These are phyloP conservation scores for Gadopsis bispinosus DNA, from an alignment of 2,797 vertebrate species.

Conservation along the genomic window DNA sequence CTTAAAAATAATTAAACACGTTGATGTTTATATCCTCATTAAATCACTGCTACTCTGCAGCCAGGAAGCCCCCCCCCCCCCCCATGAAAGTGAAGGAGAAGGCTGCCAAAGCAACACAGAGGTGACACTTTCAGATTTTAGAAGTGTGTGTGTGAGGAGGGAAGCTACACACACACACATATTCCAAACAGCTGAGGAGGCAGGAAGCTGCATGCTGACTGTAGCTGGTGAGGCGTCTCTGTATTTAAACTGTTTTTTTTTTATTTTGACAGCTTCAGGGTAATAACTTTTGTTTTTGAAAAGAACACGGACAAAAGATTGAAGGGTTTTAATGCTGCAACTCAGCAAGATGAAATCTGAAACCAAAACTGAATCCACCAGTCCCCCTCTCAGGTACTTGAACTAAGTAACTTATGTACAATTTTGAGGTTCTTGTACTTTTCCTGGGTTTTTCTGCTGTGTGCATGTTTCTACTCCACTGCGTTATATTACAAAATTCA, in stretches of 20 bases:
- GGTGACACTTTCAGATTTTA: background rate
- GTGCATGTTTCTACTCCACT: background rate
- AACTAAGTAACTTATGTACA: background rate
- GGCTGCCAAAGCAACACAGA: background rate
- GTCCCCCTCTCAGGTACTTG: background rate
- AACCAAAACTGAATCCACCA: background rate
- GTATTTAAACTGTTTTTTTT: too few relatives aligned
- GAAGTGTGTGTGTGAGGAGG: background rate
- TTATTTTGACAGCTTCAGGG: background rate
- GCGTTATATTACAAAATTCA: too few relatives aligned
- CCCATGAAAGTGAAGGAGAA: constrained; percentile 16
- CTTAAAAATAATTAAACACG: too few relatives aligned
- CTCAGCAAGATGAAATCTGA: background rate
- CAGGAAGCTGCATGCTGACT: background rate
- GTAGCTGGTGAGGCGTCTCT: too few relatives aligned
- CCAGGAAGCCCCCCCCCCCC: constrained; percentile 7
- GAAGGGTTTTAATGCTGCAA: background rate
- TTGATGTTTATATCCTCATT: constrained; percentile 81
- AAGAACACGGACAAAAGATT: background rate
- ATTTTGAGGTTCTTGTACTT: background rate
- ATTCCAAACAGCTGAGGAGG: background rate
- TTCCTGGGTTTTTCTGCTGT: background rate
- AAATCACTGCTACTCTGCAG: constrained; percentile 80
- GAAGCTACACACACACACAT: background rate
- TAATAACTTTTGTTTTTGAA: background rate